Base-by-base conservation (phyloP, 2,888 invertebrate species). In the Cataglyphis cursor region DNA sequence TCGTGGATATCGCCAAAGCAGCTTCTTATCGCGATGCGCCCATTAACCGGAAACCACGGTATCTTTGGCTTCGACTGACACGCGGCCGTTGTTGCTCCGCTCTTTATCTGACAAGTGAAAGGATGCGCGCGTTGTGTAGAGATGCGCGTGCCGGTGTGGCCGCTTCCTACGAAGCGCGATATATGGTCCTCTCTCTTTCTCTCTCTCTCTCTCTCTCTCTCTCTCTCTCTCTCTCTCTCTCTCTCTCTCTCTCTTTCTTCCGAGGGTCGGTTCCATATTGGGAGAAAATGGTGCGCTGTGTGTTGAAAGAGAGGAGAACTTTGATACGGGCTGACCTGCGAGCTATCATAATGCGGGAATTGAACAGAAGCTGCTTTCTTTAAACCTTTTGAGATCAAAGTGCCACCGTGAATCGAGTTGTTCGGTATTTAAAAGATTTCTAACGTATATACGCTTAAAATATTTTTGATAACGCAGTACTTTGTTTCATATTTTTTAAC, bases 31-130 rank as follows among this genome's bases (percentile, higher is more conserved):
- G 85, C 48, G 78, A 75, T 87, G 87, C 85, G 87, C 88, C 90
- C 88, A 89, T 91, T 89, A 85, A 90, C 91, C 92, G 92, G 92
- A 92, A 92, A 90, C 90, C 84, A 74, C 82, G 87, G 88, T 92
- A 92, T 92, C 92, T 89, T 91, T 88, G 87, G 87, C 87, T 90
- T 90, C 38, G 31, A 86, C 88, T 87, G 87, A 82, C 82, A 88
- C 87, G 76, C 83, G 65, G 83, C 84, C 83, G 83, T 83, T 89
- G 88, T 88, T 85, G 81, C 82, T 75, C 38, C 85, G 85, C 66
- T 82, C 82, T 84, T 86, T 90, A 85, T 89, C 85, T 89, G 44
- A 21, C 59, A 61, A 81, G 82, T 87, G 89, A 86, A 89, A 87
- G 84, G 87, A 89, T 89, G 84, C 85, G 65, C 59, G 74, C 57